phyloP scores from a whole-genome alignment of 2,797 vertebrate species.

The Cetoscarus ocellatus region DNA sequence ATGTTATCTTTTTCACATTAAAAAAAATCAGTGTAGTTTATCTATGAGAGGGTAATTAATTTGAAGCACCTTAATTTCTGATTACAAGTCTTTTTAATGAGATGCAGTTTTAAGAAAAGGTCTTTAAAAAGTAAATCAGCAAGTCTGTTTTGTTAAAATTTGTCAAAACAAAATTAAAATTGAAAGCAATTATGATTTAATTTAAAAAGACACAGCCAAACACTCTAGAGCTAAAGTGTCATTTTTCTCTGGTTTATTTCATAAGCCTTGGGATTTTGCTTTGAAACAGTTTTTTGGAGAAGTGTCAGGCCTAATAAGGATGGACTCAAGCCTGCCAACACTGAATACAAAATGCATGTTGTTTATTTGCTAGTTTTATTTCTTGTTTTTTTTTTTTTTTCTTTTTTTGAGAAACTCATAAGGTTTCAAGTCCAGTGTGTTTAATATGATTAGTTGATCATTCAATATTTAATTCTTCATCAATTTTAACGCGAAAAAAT shows the following conservation, averaged over 20 bases:
- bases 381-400: conserved; percentile 58
- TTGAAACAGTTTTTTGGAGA: conserved; percentile 41
- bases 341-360: conserved; percentile 52
- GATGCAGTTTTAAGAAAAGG: no score
- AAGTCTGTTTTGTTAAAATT: conserved; percentile 12
- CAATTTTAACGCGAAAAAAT: neutral
- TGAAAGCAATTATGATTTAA: neutral
- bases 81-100: neutral
- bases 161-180: conserved; percentile 22
- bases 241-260: conserved; percentile 13
- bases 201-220: neutral
- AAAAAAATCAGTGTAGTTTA: neutral
- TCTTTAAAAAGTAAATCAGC: no score
- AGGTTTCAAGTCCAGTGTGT: conserved; percentile 32
- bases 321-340: conserved; percentile 43
- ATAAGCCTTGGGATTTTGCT: conserved; percentile 20
- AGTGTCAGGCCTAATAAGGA: conserved; percentile 41
- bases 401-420: conserved; percentile 57
- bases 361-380: conserved; percentile 32
- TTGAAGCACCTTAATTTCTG: neutral
- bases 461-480: conserved; percentile 32
- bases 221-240: neutral
- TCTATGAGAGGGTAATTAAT: neutral
- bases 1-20: neutral
- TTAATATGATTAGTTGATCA: conserved; percentile 33